phyloP scores from a whole-genome alignment of 2,797 vertebrate genomes.

The Fratercula arctica region DNA sequence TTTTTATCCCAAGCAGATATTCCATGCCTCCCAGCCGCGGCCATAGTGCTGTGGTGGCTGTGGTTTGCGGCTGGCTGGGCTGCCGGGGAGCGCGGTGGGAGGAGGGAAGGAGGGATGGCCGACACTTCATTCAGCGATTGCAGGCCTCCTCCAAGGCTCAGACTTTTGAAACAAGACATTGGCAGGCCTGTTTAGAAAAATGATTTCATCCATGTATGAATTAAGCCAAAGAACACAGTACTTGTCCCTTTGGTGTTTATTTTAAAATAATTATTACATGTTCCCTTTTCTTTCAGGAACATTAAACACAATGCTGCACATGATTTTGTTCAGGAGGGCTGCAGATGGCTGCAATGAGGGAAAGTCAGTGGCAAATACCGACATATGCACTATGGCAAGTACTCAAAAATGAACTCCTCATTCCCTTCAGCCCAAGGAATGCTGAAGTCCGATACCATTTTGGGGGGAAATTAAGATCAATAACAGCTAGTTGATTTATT shows the following conservation, averaged over 20 bases:
- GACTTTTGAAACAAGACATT: slow-evolving; percentile 74
- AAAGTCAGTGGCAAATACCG: slow-evolving; percentile 56
- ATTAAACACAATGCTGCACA: slow-evolving; percentile 73
- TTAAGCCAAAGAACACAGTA: slow-evolving; percentile 81
- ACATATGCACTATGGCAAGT: slow-evolving; percentile 54
- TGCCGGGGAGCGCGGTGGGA: neutral
- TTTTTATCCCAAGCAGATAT: neutral
- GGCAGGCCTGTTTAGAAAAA: slow-evolving; percentile 70
- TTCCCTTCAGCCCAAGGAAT: slow-evolving; percentile 38
- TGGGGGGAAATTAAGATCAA: slow-evolving; percentile 7
- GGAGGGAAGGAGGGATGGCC: slow-evolving; percentile 23
- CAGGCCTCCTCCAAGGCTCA: slow-evolving; percentile 71
- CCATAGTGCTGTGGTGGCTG: neutral
- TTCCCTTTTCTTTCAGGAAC: slow-evolving; percentile 78
- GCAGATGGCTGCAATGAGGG: slow-evolving; percentile 54
- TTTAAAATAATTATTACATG: slow-evolving; percentile 81
- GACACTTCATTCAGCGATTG: slow-evolving; percentile 61
- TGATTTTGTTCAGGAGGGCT: slow-evolving; percentile 64
- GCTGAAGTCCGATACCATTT: slow-evolving; percentile 16
- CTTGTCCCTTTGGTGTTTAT: slow-evolving; percentile 81
- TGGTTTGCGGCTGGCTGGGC: neutral
- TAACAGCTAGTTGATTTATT: slow-evolving; percentile 46
- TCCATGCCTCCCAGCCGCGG: neutral
- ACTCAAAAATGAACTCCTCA: slow-evolving; percentile 59
- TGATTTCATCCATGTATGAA: slow-evolving; percentile 75